Evolutionary conservation across 2,888 invertebrate species (phyloP).

Genomic region (Agrochola litura): DNA sequence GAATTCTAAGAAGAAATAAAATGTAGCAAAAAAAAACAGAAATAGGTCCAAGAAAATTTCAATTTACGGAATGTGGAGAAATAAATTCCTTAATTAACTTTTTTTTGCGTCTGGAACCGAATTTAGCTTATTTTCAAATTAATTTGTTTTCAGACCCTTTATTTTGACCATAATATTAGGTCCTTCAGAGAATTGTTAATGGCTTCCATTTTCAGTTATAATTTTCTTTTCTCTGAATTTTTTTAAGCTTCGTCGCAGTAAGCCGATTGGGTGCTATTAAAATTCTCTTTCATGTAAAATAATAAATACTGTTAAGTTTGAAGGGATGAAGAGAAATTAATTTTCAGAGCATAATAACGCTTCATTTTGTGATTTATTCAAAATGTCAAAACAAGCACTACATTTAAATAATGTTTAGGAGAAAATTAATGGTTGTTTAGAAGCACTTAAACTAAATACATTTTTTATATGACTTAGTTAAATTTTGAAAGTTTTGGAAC

Average conservation of each 20-base stretch:
- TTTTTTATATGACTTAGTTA: neutral
- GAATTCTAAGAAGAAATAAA: slow-evolving; percentile 17
- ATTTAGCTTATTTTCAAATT: slow-evolving; percentile 35
- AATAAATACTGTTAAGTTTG: slow-evolving; percentile 41
- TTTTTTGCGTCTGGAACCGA: slow-evolving; percentile 39
- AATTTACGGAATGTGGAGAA: slow-evolving; percentile 15
- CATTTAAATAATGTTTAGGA: slow-evolving; percentile 8
- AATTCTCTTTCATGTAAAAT: slow-evolving; percentile 48
- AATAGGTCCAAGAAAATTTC: slow-evolving; percentile 29
- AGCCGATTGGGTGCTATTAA: slow-evolving; percentile 41
- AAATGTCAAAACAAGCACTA: slow-evolving; percentile 16
- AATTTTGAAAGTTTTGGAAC: neutral
- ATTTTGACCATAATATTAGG: slow-evolving; percentile 32
- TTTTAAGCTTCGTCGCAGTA: slow-evolving; percentile 22
- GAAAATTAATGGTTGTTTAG: slow-evolving; percentile 13
- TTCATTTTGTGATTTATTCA: slow-evolving; percentile 19
- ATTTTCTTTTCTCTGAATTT: slow-evolving; percentile 21
- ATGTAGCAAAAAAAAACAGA: neutral
- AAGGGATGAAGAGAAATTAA: slow-evolving; percentile 38
- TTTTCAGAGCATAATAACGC: slow-evolving; percentile 26
- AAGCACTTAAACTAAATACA: neutral
- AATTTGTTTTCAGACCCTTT: slow-evolving; percentile 37
- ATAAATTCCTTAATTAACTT: slow-evolving; percentile 49
- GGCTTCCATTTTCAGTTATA: slow-evolving; percentile 28
- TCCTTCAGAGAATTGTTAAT: slow-evolving; percentile 49